Base-by-base conservation (phyloP, 2,797 vertebrate species). In the Clarias laeviceps region DNA sequence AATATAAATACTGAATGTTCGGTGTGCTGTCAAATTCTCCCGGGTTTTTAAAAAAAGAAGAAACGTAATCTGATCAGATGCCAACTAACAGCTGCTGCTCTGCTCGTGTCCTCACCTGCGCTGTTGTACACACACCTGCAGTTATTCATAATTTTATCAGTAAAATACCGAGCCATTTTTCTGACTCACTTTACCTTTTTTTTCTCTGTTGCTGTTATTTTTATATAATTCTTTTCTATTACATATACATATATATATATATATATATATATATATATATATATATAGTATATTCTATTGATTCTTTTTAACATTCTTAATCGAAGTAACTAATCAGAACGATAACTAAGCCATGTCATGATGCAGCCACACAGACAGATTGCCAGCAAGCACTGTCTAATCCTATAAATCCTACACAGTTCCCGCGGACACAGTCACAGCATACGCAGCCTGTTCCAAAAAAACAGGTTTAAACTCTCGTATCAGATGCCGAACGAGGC, bases 1-100 rank as follows among this genome's bases (percentile, higher is more conserved):
- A 79, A 40, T 81, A 80, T 90, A 92, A 93, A 93, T 90, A 92
- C 85, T 91, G 90, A 89, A 77, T 90, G 88, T 84, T 70, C 72
- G 79, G 82, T 68, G 83, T 59, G 82, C 37, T 80, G 82, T 76
- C 83, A 59, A 86, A 37, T 74, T 76, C 83, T 77, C n/a, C 64
- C 82, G 32, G 64, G 86, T 81, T 8, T 78, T 82, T 11, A 45
- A 37, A 57, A 84, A 77, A 54, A 72, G n/a, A 56, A 62, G 72
- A 37, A 87, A 87, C 69, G 27, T 80, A 70, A 91, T 73, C 83
- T 70, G 78, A 87, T 89, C 80, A 72, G 69, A 14, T 6, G 64
- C 90, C 76, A 83, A 78, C 79, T 88, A 90, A 90, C 89, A 88
- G 86, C 88, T 90, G 88, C 88, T 22, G 56, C 82, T 82, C 62